These are phyloP conservation scores for Anoura caudifer DNA, from an alignment of 2,113 vertebrate genomes.

Conservation along the genomic window DNA sequence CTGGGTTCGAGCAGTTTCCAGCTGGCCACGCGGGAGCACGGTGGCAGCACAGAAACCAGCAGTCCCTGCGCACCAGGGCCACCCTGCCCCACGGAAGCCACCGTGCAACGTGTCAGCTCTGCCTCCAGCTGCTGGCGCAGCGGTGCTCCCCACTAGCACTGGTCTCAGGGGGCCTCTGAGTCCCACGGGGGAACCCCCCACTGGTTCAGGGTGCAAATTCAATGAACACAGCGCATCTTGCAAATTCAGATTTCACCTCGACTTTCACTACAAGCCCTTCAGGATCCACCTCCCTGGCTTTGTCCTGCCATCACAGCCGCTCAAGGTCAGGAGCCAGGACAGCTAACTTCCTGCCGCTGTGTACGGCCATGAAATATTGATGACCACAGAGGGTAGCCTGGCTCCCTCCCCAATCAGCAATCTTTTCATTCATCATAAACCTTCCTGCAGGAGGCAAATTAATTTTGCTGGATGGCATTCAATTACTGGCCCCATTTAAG, in stretches of 20 bases:
- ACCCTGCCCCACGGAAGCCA: accelerated
- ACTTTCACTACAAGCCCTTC: neutral
- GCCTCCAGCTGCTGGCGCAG: neutral
- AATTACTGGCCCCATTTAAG: conserved; percentile 42
- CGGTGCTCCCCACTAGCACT: neutral
- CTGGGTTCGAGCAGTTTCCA: neutral
- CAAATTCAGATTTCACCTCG: neutral
- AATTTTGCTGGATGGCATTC: conserved; percentile 56
- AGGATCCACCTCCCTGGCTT: neutral
- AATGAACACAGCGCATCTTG: neutral
- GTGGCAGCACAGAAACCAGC: neutral
- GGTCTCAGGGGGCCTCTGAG: neutral
- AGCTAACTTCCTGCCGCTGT: conserved; percentile 9
- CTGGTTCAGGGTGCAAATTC: neutral
- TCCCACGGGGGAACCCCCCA: neutral
- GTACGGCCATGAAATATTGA: conserved; percentile 46
- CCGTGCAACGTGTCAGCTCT: neutral
- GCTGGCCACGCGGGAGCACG: accelerated
- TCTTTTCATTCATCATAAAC: conserved; percentile 44
- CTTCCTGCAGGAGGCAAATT: conserved; percentile 50
- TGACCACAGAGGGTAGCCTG: conserved; percentile 11
- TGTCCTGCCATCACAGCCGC: neutral
- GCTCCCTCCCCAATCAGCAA: conserved; percentile 10
- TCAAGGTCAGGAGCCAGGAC: conserved; percentile 40
- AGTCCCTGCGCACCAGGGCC: too few species aligned